These are phyloP conservation scores for Trinorchestia longiramus DNA, from an alignment of 1,140 invertebrate species.

Conservation along the genomic window DNA sequence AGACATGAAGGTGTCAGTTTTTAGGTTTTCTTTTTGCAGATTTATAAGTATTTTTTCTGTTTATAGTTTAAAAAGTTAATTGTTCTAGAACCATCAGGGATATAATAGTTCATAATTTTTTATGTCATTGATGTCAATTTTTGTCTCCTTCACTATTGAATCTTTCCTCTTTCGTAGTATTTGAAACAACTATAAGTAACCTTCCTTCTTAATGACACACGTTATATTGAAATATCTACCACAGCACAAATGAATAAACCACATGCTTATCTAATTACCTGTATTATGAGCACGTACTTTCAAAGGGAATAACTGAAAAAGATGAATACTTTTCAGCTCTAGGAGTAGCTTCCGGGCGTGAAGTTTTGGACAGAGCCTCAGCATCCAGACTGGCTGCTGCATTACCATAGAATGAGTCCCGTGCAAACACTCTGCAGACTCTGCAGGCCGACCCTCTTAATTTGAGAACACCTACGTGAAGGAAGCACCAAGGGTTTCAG, in stretches of 20 bases:
- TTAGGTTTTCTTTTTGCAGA: not conserved
- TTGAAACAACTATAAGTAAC: not conserved
- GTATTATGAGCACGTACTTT: not conserved
- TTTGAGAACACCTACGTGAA: conserved; percentile 43
- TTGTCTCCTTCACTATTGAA: not conserved
- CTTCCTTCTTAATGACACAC: not conserved
- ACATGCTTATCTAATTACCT: not conserved
- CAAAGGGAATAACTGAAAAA: not conserved
- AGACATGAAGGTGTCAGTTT: not conserved
- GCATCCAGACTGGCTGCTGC: not conserved
- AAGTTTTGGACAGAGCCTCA: not conserved
- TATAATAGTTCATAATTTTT: not conserved
- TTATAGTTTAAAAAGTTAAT: not conserved
- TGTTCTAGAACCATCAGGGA: not conserved
- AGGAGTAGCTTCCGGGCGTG: not conserved
- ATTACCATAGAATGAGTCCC: conserved; percentile 43
- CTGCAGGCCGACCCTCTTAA: conserved; percentile 38
- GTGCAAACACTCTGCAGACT: conserved; percentile 9
- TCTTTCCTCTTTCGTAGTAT: not conserved
- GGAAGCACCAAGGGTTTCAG: conserved; percentile 9
- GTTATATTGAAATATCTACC: not conserved
- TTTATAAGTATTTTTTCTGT: not conserved
- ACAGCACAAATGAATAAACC: not conserved
- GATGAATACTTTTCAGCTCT: not conserved
- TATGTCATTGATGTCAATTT: not conserved